Conservation (phyloP, 2,797 vertebrate genomes). For the Paramormyrops hopkinsi region DNA sequence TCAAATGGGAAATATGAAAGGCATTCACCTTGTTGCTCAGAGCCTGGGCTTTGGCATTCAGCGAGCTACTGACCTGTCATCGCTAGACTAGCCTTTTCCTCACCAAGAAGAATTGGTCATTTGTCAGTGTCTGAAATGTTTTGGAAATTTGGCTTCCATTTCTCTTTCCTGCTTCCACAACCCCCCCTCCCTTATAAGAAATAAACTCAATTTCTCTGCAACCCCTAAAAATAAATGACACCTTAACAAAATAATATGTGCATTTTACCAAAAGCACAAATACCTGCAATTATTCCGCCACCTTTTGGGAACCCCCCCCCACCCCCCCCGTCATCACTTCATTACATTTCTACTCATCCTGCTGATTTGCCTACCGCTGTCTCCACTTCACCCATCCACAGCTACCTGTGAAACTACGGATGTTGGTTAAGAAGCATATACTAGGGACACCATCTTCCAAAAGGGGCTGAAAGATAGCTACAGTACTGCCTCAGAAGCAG, state of each 20-base stretch:
- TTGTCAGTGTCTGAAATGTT: slow-evolving; percentile 14
- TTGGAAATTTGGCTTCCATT: slow-evolving; percentile 12
- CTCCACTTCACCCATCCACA: background rate
- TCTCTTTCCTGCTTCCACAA: background rate
- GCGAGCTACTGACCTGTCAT: background rate
- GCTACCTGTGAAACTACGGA: background rate
- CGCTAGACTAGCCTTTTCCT: background rate
- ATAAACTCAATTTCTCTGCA: background rate
- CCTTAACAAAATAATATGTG: background rate
- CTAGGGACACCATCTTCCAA: background rate
- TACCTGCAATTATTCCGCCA: background rate
- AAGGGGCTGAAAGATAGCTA: background rate
- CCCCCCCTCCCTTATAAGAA: too few species aligned
- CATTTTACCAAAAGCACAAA: background rate
- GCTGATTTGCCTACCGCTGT: background rate
- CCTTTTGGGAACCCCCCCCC: background rate
- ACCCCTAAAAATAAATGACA: slow-evolving; percentile 3
- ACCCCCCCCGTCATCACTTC: background rate
- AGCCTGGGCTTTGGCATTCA: background rate
- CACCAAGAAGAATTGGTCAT: slow-evolving; percentile 8
- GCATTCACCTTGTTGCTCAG: background rate
- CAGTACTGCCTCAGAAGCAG: background rate
- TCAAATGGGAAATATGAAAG: background rate
- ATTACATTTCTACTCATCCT: background rate
- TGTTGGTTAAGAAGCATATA: background rate